Conservation (phyloP, 2,888 invertebrate genomes). For the Cremastinae sp. region DNA sequence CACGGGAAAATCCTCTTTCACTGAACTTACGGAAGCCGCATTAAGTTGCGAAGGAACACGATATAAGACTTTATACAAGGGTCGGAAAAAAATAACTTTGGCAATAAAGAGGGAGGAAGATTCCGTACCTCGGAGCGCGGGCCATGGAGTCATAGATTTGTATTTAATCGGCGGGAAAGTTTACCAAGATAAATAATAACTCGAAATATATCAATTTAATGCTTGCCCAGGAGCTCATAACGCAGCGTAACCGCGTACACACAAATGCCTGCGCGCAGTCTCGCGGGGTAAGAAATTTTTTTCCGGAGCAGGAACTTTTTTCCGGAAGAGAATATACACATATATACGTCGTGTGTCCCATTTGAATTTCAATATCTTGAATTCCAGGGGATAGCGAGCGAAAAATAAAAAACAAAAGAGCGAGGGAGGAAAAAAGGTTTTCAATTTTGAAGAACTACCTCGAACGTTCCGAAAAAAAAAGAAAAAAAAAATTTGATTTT, state of each 20-base stretch:
- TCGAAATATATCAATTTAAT: conserved; percentile 72
- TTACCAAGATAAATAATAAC: conserved; percentile 70
- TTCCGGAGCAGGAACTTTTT: conserved; percentile 1
- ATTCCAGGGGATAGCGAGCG: too few relatives aligned
- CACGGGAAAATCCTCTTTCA: background rate
- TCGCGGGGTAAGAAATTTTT: conserved; percentile 21
- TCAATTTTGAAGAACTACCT: too few relatives aligned
- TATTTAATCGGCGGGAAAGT: conserved; percentile 75
- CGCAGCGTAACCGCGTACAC: conserved; percentile 10
- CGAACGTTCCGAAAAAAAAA: too few relatives aligned
- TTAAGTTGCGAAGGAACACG: conserved; percentile 22
- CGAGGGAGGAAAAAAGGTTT: too few relatives aligned
- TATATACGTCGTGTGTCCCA: background rate
- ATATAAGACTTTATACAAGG: conserved; percentile 44
- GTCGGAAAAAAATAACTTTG: conserved; percentile 62
- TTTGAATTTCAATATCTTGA: too few relatives aligned
- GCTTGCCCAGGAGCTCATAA: conserved; percentile 50
- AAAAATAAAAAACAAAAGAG: too few relatives aligned
- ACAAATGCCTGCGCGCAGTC: conserved; percentile 21
- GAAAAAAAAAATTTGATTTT: too few relatives aligned
- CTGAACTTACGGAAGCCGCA: conserved; percentile 7
- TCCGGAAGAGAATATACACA: background rate
- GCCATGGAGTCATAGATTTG: conserved; percentile 68
- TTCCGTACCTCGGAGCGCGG: conserved; percentile 11
- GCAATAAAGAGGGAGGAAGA: conserved; percentile 62